Conservation (phyloP, 1,140 invertebrate species). For the Drosophila sechellia region DNA sequence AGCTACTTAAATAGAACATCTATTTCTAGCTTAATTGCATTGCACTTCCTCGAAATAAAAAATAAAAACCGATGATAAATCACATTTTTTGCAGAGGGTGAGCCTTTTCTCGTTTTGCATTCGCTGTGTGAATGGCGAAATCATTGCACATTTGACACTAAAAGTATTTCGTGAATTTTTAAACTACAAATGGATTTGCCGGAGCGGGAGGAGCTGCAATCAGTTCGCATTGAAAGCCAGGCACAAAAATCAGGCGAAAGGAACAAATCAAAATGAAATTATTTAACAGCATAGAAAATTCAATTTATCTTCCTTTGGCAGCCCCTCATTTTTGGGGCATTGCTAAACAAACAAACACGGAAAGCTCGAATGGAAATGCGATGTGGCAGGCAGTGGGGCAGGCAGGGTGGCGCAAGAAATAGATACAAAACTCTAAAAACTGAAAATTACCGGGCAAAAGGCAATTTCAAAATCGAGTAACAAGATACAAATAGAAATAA, state of each 20-base stretch:
- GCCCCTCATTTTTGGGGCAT: slow-evolving; percentile 7
- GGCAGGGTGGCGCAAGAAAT: slow-evolving; percentile 2
- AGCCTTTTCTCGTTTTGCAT: slow-evolving; percentile 1
- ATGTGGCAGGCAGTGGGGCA: neutral
- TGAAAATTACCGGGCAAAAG: slow-evolving; percentile 68
- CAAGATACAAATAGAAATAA: slow-evolving; percentile 59
- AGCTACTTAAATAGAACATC: neutral
- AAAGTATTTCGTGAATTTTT: slow-evolving; percentile 67
- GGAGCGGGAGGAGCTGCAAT: slow-evolving; percentile 39
- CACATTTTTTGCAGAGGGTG: neutral
- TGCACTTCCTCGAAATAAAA: neutral
- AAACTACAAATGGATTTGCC: slow-evolving; percentile 56
- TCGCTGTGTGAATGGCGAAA: slow-evolving; percentile 22
- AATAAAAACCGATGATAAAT: slow-evolving; percentile 11
- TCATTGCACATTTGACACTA: slow-evolving; percentile 50
- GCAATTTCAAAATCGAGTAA: slow-evolving; percentile 61
- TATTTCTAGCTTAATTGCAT: slow-evolving; percentile 26
- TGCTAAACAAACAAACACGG: slow-evolving; percentile 37
- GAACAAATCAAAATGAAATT: slow-evolving; percentile 72
- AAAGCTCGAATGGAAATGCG: slow-evolving; percentile 25
- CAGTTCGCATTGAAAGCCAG: slow-evolving; percentile 60
- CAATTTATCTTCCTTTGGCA: slow-evolving; percentile 48
- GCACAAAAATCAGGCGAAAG: slow-evolving; percentile 60
- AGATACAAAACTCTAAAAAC: slow-evolving; percentile 52
- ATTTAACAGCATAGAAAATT: slow-evolving; percentile 78